A percentile compares a stretch with the other conserved stretches of the same genome.
These are phyloP conservation scores for Saccostrea glomerata DNA, from an alignment of 1,140 invertebrate species.

Conservation along the genomic window DNA sequence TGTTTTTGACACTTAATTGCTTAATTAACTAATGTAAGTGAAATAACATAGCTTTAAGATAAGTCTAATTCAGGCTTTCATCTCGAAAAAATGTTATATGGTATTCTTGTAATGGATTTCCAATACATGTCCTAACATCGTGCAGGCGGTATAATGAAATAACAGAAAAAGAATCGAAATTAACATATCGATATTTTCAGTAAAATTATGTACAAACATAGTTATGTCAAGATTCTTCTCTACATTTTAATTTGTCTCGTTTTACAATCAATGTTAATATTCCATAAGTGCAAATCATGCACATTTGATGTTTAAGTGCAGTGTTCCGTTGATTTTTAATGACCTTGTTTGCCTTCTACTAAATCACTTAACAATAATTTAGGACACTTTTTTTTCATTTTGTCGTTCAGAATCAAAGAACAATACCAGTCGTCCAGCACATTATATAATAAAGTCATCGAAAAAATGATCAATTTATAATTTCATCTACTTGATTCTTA, in stretches of 20 bases:
- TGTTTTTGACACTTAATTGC: conserved; percentile 11
- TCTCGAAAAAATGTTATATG: background rate
- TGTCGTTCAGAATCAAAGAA: no score
- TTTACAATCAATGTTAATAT: background rate
- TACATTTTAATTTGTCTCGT: background rate
- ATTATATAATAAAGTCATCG: no score
- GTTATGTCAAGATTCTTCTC: background rate
- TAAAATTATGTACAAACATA: background rate
- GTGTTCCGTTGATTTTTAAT: no score
- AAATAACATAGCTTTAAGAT: background rate
- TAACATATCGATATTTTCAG: background rate
- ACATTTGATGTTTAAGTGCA: no score
- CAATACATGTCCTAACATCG: background rate
- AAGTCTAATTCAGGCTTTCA: background rate
- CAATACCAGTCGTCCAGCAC: no score
- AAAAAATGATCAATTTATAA: no score
- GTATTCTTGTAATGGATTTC: background rate
- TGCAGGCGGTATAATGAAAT: background rate
- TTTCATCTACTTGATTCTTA: no score
- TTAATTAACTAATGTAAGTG: conserved; percentile 1
- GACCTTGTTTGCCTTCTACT: no score
- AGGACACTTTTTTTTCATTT: no score
- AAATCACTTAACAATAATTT: no score
- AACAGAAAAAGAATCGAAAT: background rate
- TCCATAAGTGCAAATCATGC: no score